A percentile compares a stretch with the other conserved stretches of the same genome.
phyloP scores from a whole-genome alignment of 2,113 vertebrate genomes.

The Nibea coibor region DNA sequence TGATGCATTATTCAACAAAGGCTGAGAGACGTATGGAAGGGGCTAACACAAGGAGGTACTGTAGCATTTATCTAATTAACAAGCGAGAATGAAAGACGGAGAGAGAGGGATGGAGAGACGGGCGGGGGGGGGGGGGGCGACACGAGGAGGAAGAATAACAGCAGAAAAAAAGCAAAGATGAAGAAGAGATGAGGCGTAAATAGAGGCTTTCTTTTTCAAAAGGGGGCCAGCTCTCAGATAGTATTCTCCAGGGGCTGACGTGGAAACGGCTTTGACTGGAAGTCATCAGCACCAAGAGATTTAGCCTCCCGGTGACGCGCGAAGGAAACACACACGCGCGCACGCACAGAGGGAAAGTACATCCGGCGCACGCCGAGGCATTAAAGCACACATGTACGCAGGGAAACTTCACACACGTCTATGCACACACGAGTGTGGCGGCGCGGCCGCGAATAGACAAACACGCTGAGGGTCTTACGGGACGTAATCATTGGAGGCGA shows the following conservation, averaged over 20 bases:
- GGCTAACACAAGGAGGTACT: conserved; percentile 40
- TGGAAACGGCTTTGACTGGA: conserved; percentile 50
- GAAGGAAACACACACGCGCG: conserved; percentile 12
- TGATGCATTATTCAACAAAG: conserved; percentile 76
- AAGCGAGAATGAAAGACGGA: conserved; percentile 32
- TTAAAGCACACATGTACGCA: conserved; percentile 36
- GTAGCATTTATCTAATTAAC: conserved; percentile 75
- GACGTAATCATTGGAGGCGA: conserved; percentile 67
- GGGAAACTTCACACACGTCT: conserved; percentile 32
- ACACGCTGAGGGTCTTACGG: conserved; percentile 68
- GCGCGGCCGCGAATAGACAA: conserved; percentile 67
- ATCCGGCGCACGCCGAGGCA: not conserved
- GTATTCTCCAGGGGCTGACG: conserved; percentile 46
- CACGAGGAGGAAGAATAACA: not conserved
- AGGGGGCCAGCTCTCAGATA: conserved; percentile 12
- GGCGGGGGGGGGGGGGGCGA: not conserved
- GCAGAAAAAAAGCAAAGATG: not conserved
- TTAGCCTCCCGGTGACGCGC: conserved; percentile 54
- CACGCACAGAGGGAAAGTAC: conserved; percentile 5
- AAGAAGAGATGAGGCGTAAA: conserved; percentile 5
- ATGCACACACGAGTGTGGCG: conserved; percentile 26
- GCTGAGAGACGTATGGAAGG: conserved; percentile 51
- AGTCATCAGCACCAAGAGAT: conserved; percentile 52
- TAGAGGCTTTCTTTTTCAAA: conserved; percentile 5
- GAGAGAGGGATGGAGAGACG: not conserved